Percentiles rank a stretch among this genome's conserved stretches.
These are phyloP conservation scores for Eufriesea mexicana DNA, from an alignment of 1,140 invertebrate genomes.

Conservation along the genomic window DNA sequence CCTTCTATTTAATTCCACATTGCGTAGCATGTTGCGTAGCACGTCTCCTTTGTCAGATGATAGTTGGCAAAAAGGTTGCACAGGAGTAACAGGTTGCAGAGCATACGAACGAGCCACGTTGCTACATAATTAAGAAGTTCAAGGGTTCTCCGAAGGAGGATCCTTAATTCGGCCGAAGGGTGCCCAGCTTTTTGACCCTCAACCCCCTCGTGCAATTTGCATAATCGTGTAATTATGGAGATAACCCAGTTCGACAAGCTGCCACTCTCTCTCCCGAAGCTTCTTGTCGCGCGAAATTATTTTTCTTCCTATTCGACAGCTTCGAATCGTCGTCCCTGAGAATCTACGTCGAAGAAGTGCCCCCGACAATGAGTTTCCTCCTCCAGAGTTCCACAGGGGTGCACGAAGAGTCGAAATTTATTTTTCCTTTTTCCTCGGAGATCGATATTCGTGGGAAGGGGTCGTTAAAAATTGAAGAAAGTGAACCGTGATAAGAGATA, in stretches of 20 bases:
- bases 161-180: constrained; percentile 35
- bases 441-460: too few species aligned
- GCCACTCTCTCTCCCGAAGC: not conserved
- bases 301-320: not conserved
- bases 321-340: not conserved
- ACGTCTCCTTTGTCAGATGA: constrained; percentile 28
- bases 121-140: constrained; percentile 54
- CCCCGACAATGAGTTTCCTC: too few species aligned
- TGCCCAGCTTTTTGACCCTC: not conserved
- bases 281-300: not conserved
- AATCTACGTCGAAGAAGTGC: too few species aligned
- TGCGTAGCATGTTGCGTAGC: not conserved
- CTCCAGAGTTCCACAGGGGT: too few species aligned
- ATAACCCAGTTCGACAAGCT: constrained; percentile 6
- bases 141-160: constrained; percentile 27
- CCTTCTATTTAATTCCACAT: constrained; percentile 42
- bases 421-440: too few species aligned
- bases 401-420: too few species aligned
- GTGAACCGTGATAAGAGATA: too few species aligned
- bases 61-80: constrained; percentile 45
- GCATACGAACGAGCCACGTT: constrained; percentile 21
- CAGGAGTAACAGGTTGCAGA: constrained; percentile 57
- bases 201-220: constrained; percentile 6
- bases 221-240: constrained; percentile 44
- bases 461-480: too few species aligned